Percentiles rank a stretch among this genome's conserved stretches.
Evolutionary conservation across 2,888 invertebrate genomes (phyloP).

Genomic region (Aelia acuminata): DNA sequence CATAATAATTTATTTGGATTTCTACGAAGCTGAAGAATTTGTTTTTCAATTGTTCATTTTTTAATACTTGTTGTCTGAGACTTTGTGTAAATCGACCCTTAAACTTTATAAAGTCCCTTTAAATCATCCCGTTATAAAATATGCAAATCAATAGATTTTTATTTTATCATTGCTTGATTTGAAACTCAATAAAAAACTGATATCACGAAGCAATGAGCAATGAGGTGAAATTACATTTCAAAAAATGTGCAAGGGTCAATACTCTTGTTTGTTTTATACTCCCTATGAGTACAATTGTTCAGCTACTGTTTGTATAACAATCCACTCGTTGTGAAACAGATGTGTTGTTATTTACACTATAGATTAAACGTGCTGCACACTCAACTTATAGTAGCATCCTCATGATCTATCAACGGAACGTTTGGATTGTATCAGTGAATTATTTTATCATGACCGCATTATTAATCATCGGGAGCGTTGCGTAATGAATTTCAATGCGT

Average conservation of each 20-base stretch:
- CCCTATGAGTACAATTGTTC: background rate
- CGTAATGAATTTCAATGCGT: conserved; percentile 15
- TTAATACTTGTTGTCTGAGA: background rate
- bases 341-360: background rate
- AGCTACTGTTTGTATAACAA: background rate
- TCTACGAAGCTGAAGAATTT: too few relatives aligned
- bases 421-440: background rate
- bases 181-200: too few relatives aligned
- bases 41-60: too few relatives aligned
- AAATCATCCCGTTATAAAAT: too few relatives aligned
- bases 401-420: background rate
- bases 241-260: background rate
- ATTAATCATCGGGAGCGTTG: background rate
- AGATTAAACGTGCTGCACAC: background rate
- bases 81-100: background rate
- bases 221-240: background rate
- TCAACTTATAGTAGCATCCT: background rate
- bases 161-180: too few relatives aligned
- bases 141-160: too few relatives aligned
- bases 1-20: too few relatives aligned
- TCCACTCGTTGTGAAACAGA: background rate
- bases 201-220: too few relatives aligned
- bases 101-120: background rate
- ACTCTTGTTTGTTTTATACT: background rate
- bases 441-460: conserved; percentile 20